These are phyloP conservation scores for Gila robusta DNA, from an alignment of 2,797 vertebrate genomes.

Conservation along the genomic window DNA sequence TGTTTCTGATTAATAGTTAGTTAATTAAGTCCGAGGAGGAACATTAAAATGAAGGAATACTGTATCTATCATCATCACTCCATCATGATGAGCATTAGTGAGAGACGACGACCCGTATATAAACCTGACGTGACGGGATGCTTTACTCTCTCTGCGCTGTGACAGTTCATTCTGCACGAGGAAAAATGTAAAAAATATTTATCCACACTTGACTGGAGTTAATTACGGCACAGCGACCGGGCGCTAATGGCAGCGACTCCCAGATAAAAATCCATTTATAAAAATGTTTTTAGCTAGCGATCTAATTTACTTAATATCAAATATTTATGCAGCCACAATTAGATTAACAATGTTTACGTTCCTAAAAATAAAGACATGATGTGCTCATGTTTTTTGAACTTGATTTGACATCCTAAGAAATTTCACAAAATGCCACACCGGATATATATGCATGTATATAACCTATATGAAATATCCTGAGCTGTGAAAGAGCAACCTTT, in stretches of 20 bases:
- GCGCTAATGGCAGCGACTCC: constrained; percentile 94
- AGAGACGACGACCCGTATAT: constrained; percentile 80
- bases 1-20: too few species aligned
- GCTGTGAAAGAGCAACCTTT: background rate
- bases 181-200: constrained; percentile 99
- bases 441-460: background rate
- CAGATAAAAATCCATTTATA: constrained; percentile 95
- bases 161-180: constrained; percentile 96
- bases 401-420: constrained; percentile 17
- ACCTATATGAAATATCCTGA: background rate
- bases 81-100: constrained; percentile 85
- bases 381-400: background rate
- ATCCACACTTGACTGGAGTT: constrained; percentile 96
- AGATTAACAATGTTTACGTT: constrained; percentile 81
- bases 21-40: too few species aligned
- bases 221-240: constrained; percentile 90
- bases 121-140: constrained; percentile 93
- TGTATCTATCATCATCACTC: constrained; percentile 76
- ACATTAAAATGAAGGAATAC: background rate
- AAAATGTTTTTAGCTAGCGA: constrained; percentile 90
- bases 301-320: constrained; percentile 96
- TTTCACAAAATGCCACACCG: background rate
- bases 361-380: constrained; percentile 55
- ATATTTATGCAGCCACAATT: constrained; percentile 92
- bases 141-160: constrained; percentile 88